Evolutionary conservation across 2,888 invertebrate species (phyloP).

Genomic region (Acrobasis consociella): DNA sequence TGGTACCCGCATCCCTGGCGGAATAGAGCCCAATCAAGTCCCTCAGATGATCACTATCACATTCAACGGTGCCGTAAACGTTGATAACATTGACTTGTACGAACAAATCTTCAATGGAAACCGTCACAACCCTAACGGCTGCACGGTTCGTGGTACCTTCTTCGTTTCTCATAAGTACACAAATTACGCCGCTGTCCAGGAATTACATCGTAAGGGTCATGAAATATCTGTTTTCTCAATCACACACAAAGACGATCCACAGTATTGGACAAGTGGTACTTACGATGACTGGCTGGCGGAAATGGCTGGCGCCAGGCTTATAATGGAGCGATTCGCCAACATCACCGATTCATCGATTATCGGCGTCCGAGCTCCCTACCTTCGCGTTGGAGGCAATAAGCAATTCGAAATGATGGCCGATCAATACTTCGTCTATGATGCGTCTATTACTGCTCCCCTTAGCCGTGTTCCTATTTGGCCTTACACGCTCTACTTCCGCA

Average conservation of each 20-base stretch:
- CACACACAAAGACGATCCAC: conserved; percentile 95
- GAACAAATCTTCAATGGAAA: conserved; percentile 94
- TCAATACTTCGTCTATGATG: conserved; percentile 96
- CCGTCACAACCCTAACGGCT: conserved; percentile 93
- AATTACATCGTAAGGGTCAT: conserved; percentile 93
- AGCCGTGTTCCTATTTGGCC: conserved; percentile 97
- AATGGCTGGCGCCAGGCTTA: conserved; percentile 95
- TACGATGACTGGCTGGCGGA: conserved; percentile 97
- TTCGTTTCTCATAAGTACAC: conserved; percentile 96
- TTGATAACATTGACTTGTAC: conserved; percentile 96
- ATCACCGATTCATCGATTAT: conserved; percentile 96
- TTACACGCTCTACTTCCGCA: conserved; percentile 97
- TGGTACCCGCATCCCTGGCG: conserved; percentile 94
- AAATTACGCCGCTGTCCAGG: conserved; percentile 95
- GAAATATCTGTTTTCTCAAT: conserved; percentile 96
- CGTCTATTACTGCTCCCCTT: conserved; percentile 95
- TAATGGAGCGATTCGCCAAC: conserved; percentile 94
- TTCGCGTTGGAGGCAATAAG: conserved; percentile 95
- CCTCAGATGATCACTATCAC: conserved; percentile 97
- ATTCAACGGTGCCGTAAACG: conserved; percentile 96
- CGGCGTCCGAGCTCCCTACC: conserved; percentile 93
- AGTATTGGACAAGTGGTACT: conserved; percentile 93
- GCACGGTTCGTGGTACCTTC: conserved; percentile 94
- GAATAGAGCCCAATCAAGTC: conserved; percentile 91
- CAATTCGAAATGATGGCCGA: conserved; percentile 99